Base-by-base conservation (phyloP, 2,888 invertebrate genomes). In the Agrochola lota region DNA sequence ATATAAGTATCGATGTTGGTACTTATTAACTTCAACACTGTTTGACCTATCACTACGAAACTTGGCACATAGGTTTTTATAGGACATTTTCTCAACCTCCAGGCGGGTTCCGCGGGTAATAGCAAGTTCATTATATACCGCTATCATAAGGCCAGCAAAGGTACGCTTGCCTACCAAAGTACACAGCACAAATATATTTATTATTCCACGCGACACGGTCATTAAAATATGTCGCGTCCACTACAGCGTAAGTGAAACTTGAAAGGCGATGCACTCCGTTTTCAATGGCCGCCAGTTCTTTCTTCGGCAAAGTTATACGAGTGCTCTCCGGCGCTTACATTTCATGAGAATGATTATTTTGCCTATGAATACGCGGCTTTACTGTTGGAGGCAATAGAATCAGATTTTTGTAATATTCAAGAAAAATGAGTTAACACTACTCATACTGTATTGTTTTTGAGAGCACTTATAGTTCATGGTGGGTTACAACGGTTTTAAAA, bases 291-390 rank as follows among this genome's bases (percentile, higher is more conserved):
- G 40, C 67, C 69, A 69, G 46, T 74, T 84, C 81, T 87, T 84
- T 88, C 88, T 85, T 85, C 75, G 46, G 69, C 26, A 73, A 86
- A 87, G 81, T 85, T 89, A 88, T 88, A 85, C 88, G 76, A 77
- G 68, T 79, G 72, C 69, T 71, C 81, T 76, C 74, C 43, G 43
- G 67, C 73, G 82, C 83, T 89, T 83, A 85, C 84, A 80, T 89
- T 89, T 87, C 85, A 88, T 78, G 78, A 83, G 80, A 76, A 83
- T 83, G 80, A 76, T 85, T 80, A 87, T 85, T 88, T 85, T 85
- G 84, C 71, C 66, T 88, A 77, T 81, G 88, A 89, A 89, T 85
- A 70, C 66, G 62, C 55, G 72, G 81, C 77, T 85, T 88, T 85
- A 73, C 57, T 70, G 43, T 46, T 60, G 20, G n/a, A 69, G 7